phyloP scores from a whole-genome alignment of 2,113 vertebrate species.

The Nothoprocta pentlandii region DNA sequence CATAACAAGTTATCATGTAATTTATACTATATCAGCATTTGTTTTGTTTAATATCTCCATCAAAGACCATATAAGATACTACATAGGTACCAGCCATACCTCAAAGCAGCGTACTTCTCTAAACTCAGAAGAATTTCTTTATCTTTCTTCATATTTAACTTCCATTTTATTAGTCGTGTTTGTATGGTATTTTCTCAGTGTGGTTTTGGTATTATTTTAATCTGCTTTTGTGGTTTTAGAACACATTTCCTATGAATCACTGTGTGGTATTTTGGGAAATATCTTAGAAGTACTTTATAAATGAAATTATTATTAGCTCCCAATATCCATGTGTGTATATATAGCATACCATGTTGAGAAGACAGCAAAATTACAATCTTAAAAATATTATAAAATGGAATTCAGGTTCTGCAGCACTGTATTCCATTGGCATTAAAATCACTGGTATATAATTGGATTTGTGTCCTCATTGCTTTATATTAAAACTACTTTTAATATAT shows the following conservation, averaged over 20 bases:
- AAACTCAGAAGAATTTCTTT: not conserved
- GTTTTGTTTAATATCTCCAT: not conserved
- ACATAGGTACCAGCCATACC: not conserved
- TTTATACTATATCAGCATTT: not conserved
- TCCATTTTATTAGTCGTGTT: not conserved
- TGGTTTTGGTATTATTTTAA: not conserved
- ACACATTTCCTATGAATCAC: not conserved
- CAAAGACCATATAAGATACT: not conserved
- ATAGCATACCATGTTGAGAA: not conserved
- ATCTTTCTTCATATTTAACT: not conserved
- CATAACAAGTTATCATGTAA: not conserved
- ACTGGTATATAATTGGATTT: conserved; percentile 13
- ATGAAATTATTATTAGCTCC: not conserved
- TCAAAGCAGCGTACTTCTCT: not conserved
- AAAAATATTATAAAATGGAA: conserved; percentile 27
- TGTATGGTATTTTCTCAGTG: not conserved
- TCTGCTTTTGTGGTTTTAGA: not conserved
- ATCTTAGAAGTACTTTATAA: not conserved
- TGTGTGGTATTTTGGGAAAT: not conserved
- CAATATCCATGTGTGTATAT: not conserved
- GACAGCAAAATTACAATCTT: not conserved
- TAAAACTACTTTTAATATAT: conserved; percentile 2
- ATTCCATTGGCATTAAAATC: conserved; percentile 45
- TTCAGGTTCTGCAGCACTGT: not conserved
- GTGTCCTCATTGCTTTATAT: conserved; percentile 8